Evolutionary conservation across 2,113 vertebrate genomes (phyloP), one percentile per base, ranked within the genome.

Genomic region (Phocoena phocoena): DNA sequence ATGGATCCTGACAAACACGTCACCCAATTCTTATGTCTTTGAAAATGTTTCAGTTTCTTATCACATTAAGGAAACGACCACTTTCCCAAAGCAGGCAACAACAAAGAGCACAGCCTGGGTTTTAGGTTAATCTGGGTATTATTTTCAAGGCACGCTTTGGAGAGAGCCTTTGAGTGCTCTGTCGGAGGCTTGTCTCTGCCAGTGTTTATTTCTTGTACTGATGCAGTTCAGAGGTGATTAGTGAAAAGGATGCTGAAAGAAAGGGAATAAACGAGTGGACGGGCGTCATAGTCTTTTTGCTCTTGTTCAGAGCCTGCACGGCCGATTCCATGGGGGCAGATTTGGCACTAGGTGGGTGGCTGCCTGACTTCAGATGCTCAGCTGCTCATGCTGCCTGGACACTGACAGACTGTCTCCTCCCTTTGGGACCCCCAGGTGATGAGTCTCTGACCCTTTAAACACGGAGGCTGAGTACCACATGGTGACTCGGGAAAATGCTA

Each of bases 321-420:
- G 95, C 84, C 0, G 14, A 97, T 91, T 90, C 97, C 96, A 79
- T 76, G 60, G 90, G 97, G 97, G 97, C 93, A 93, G 95, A 95
- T 98, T 97, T 96, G 97, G 88, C 90, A 91, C 97, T 73, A 96
- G 77, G 98, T 98, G 98, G 98, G 98, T 98, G 98, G 98, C 96
- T 97, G 96, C 74, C 82, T 93, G 92, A 94, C 92, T 87, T 96
- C 62, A 97, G 93, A 97, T 84, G 74, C 95, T 98, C 97, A 98
- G 98, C 98, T 98, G 98, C 95, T 97, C 81, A 31, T 74, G 84
- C 96, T 97, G 97, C 80, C 91, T 53, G 55, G 84, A 94, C 94
- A 98, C 98, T 98, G 97, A 97, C 96, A 98, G 96, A 96, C 93
- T 74, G 14, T 93, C 96, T 96, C 91, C 97, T 93, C 91, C 77